Base-by-base conservation (phyloP, 1,140 invertebrate species). In the Bombus fervidus region DNA sequence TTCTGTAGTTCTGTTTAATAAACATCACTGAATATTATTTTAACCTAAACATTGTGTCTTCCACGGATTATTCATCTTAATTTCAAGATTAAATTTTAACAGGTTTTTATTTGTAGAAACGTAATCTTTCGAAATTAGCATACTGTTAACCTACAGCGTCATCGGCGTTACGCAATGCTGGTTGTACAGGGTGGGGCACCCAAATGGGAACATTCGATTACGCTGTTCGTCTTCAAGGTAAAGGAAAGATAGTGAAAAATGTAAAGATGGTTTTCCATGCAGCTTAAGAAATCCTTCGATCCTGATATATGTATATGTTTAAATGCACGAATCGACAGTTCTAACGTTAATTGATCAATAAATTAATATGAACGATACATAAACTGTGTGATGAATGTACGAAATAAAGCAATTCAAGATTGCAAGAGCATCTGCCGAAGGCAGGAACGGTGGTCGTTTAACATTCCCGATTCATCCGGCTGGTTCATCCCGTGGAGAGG, bases 401-500 rank as follows among this genome's bases (percentile, higher is more conserved):
- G 18, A n/a, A 62, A 62, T 5, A 62, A 62, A 62, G 1, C 10
- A 12, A n/a, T 28, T 62, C 0, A 43, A 3, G 13, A 34, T 39
- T 18, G 59, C 28, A 2, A 25, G 47, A 53, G 47, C 47, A 53
- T 9, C 39, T 13, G 76, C 31, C 25, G 41, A 18, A 79, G 39
- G 18, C 0, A 25, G 25, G 2, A n/a, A 25, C 47, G 47, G 12
- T 41, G n/a, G 4, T 8, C 57, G 80, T 59, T 82, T 75, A 66
- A 82, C 75, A 75, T 82, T 82, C 72, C 25, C 28, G 59, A 31
- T 39, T 59, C 53, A 78, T 57, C 15, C 28, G 34, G 39, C 47
- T 22, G 53, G 76, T 53, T 73, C 77, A 73, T 87, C 74, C 87
- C 77, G 69, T 9, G 62, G 57, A 41, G 64, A 79, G 64, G 71